These are phyloP conservation scores for Steinernema carpocapsae DNA, from an alignment of 2,888 invertebrate genomes.

Conservation along the genomic window DNA sequence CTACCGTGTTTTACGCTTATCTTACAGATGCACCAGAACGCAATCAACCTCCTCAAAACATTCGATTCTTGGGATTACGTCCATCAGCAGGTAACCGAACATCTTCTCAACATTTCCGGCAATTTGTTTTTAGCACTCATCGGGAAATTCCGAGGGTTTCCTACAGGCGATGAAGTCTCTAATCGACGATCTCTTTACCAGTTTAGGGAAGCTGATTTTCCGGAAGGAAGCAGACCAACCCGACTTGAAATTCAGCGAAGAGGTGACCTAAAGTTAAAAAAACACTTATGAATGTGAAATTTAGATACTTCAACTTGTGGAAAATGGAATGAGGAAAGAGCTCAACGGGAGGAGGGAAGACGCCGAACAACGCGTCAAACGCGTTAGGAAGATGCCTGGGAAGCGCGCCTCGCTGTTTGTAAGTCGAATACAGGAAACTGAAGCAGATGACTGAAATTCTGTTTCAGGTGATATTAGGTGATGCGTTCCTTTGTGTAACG, in stretches of 20 bases:
- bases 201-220: not conserved
- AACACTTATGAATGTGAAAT: too few relatives aligned
- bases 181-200: not conserved
- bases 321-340: not conserved
- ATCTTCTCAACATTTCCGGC: not conserved
- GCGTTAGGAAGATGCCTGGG: not conserved
- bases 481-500: not conserved
- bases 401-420: not conserved
- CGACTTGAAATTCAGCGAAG: not conserved
- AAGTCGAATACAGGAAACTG: not conserved
- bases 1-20: not conserved
- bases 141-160: not conserved
- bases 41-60: not conserved
- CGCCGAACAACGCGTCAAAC: not conserved
- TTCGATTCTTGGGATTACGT: constrained; percentile 19
- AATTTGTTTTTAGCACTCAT: not conserved
- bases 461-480: not conserved
- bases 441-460: not conserved
- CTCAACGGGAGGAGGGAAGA: not conserved
- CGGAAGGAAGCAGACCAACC: not conserved
- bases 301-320: not conserved
- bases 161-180: not conserved
- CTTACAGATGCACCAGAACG: not conserved
- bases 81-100: not conserved
- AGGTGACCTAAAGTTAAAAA: not conserved